Base-by-base conservation (phyloP, 2,888 invertebrate species). In the Sicus ferrugineus region DNA sequence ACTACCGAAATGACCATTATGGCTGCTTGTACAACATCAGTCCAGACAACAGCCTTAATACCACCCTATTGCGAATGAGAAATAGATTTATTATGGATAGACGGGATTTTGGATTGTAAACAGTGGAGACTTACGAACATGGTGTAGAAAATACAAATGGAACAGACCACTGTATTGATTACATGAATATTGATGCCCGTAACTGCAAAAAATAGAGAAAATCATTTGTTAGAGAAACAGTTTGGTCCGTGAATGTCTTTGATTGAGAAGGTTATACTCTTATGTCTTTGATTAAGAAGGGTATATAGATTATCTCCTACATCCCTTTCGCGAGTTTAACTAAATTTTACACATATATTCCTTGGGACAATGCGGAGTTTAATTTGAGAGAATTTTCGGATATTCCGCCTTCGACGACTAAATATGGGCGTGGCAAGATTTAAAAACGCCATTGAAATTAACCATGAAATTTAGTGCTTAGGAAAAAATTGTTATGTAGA, bases 141-240 rank as follows among this genome's bases (percentile, higher is more conserved):
- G 0, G 89, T 89, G 78, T 89, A 89, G 77, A 89, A 87, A 16
- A 88, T 86, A 76, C 89, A 89, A 19, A 89, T 87, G 16, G 85
- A 73, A 59, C 88, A 88, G 3, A 88, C 87, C 6, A 88, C 81
- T 1, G 85, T 73, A 66, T 89, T 88, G 28, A 89, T 87, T 1
- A 87, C 77, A 83, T 89, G 89, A 52, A 89, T 84, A 72, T 87
- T 86, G 6, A 86, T 82, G 0, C 89, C 89, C 1, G 89, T 88
- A 3, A 89, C 89, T 89, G 78, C 26, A 81, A 67, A n/a, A n/a
- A n/a, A n/a, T n/a, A n/a, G n/a, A n/a, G n/a, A n/a, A n/a, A 9
- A 34, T 9, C 14, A 34, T 9, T 14, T 34, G n/a, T n/a, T n/a
- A n/a, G 34, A 34, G 14, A 52, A 11, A 54, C 11, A 28, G 26